Conservation (phyloP, 1,140 invertebrate genomes). For the Zaprionus gabonicus region DNA sequence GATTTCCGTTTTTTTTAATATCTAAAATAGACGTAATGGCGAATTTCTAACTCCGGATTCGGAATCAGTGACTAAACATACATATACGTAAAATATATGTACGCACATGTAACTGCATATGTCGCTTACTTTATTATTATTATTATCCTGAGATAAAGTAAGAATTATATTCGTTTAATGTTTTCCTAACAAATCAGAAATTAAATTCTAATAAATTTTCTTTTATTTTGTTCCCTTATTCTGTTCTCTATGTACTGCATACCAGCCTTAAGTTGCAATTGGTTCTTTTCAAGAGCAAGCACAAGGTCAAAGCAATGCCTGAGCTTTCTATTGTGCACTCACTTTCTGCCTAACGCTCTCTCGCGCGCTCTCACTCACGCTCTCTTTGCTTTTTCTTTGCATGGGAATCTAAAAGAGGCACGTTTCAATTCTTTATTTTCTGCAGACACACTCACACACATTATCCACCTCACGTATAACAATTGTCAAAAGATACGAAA, state of each 20-base stretch:
- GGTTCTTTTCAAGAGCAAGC: background rate
- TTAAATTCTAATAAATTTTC: background rate
- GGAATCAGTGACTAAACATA: too few species aligned
- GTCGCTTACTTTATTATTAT: too few species aligned
- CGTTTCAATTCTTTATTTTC: background rate
- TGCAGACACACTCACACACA: background rate
- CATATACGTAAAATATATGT: too few species aligned
- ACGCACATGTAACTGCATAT: too few species aligned
- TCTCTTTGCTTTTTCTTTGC: background rate
- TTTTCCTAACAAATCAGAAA: background rate
- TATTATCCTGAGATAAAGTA: too few species aligned
- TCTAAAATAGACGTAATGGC: too few species aligned
- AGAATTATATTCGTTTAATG: background rate
- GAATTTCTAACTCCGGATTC: too few species aligned
- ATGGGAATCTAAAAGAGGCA: background rate
- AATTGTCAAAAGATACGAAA: background rate
- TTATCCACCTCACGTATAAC: conserved; percentile 7
- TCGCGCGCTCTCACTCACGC: background rate
- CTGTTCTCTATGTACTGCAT: background rate
- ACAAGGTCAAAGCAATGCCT: background rate
- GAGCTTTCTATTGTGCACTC: conserved; percentile 6
- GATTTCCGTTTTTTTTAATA: too few species aligned
- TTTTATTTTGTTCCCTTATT: background rate
- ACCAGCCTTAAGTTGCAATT: background rate
- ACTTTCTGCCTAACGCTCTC: background rate